Conservation (phyloP, 1,140 invertebrate genomes). For the Drosophila orosa region DNA sequence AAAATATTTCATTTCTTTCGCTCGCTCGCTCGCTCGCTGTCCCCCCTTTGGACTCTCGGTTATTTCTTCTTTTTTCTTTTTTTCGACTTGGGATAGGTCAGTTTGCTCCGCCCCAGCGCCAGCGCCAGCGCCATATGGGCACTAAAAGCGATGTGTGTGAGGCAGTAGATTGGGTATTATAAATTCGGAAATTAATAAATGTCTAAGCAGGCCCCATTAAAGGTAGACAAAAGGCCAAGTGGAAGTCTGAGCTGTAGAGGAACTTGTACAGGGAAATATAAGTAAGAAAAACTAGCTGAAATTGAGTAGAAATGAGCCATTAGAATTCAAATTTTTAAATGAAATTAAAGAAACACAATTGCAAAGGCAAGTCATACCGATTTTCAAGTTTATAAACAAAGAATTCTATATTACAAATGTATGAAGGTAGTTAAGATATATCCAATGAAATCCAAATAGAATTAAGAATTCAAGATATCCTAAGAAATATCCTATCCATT, state of each 20-base stretch:
- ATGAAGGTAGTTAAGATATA: no score
- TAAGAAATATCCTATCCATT: no score
- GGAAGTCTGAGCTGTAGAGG: not conserved
- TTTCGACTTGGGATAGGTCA: slow-evolving; percentile 61
- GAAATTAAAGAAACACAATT: not conserved
- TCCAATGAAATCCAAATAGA: no score
- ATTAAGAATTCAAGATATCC: no score
- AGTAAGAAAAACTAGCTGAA: not conserved
- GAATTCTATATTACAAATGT: no score
- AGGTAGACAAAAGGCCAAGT: slow-evolving; percentile 7
- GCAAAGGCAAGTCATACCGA: not conserved
- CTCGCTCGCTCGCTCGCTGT: slow-evolving; percentile 2
- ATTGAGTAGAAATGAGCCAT: not conserved
- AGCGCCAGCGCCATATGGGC: slow-evolving; percentile 54
- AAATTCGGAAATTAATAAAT: slow-evolving; percentile 46
- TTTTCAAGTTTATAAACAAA: no score
- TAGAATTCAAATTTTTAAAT: not conserved
- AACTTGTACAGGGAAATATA: not conserved
- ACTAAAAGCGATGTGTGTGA: not conserved
- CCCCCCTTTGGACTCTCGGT: not conserved
- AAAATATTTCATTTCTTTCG: slow-evolving; percentile 56
- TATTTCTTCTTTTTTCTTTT: slow-evolving; percentile 10
- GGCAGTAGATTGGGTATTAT: slow-evolving; percentile 22
- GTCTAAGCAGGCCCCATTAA: slow-evolving; percentile 14
- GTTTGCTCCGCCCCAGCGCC: slow-evolving; percentile 57